phyloP scores from a whole-genome alignment of 2,797 vertebrate species.

The Lacerta agilis region DNA sequence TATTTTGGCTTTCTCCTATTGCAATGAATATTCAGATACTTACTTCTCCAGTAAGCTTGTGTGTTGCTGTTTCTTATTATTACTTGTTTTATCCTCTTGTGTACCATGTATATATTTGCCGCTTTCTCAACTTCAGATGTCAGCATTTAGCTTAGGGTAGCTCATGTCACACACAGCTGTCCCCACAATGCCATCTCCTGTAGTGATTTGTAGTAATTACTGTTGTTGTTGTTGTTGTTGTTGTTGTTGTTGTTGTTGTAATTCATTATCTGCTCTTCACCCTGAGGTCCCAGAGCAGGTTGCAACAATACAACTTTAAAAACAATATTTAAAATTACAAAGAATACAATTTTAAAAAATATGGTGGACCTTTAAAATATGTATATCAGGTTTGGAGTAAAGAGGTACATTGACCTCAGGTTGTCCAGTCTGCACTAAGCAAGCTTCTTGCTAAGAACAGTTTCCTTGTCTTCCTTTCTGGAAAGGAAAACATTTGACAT shows the following conservation, averaged over 20 bases:
- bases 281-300: background rate
- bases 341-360: too few species aligned
- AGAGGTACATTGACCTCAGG: too few species aligned
- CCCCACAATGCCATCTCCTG: background rate
- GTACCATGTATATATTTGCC: background rate
- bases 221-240: too few species aligned
- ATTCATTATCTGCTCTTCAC: background rate
- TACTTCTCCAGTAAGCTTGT: background rate
- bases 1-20: background rate
- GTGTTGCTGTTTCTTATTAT: background rate
- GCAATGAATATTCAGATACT: too few species aligned
- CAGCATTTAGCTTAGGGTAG: background rate
- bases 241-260: too few species aligned
- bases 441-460: background rate
- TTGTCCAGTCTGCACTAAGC: background rate
- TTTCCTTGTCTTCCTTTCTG: background rate
- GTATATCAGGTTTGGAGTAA: too few species aligned
- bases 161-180: background rate
- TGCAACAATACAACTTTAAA: too few species aligned
- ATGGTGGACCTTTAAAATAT: too few species aligned
- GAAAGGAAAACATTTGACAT: rapidly evolving
- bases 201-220: background rate
- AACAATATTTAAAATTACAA: too few species aligned
- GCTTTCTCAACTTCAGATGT: background rate
- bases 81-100: background rate